These are phyloP conservation scores for Otus sunia DNA, from an alignment of 2,113 vertebrate species.

Conservation along the genomic window DNA sequence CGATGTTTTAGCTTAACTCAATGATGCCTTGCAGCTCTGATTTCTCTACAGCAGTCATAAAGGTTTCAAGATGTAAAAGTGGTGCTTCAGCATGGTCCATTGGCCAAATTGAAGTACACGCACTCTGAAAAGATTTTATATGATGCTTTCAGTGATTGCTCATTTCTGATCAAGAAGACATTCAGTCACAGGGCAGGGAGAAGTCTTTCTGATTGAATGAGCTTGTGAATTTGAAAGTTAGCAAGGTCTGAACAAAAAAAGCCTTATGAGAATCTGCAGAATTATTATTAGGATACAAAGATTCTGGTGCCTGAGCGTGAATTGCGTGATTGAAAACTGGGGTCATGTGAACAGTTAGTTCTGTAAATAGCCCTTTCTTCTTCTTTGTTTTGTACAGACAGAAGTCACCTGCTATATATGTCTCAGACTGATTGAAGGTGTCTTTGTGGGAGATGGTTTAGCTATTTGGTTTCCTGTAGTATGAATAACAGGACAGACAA, in stretches of 20 bases:
- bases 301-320: not conserved
- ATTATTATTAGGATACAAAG: not conserved
- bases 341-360: not conserved
- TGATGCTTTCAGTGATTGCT: not conserved
- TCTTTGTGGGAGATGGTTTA: not conserved
- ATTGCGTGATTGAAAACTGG: not conserved
- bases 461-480: not conserved
- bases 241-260: not conserved
- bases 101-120: not conserved
- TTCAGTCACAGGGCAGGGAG: not conserved
- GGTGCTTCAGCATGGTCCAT: not conserved
- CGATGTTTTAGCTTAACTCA: not conserved
- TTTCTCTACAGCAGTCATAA: not conserved
- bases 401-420: not conserved
- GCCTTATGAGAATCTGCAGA: not conserved
- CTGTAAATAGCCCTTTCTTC: not conserved
- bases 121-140: not conserved
- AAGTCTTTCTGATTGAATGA: constrained; percentile 13
- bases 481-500: not conserved
- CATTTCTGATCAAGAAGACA: constrained; percentile 14
- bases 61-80: not conserved
- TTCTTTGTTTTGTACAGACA: not conserved
- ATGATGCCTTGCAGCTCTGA: not conserved
- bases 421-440: not conserved
- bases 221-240: not conserved